phyloP scores from a whole-genome alignment of 2,888 invertebrate species.

The Ichneumoninae sp. region DNA sequence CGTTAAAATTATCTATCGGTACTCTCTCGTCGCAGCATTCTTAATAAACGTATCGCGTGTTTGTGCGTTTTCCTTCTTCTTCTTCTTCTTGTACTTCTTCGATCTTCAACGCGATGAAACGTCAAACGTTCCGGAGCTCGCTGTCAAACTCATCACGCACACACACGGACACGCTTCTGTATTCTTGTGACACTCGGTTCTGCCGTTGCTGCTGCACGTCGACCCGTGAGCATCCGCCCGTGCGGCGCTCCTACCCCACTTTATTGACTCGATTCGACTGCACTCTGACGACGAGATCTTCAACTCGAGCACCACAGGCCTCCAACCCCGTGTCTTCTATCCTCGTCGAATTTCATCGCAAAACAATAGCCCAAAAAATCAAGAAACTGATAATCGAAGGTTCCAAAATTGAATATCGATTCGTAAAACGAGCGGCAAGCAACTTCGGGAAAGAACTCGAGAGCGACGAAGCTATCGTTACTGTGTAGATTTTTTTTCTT shows the following conservation, averaged over 20 bases:
- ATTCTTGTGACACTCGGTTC: constrained; percentile 20
- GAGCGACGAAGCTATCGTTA: background rate
- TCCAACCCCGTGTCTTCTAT: background rate
- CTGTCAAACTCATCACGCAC: constrained; percentile 79
- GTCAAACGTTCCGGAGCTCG: constrained; percentile 67
- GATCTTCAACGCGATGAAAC: constrained; percentile 62
- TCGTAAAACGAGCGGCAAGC: background rate
- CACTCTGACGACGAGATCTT: constrained; percentile 17
- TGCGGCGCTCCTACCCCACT: constrained; percentile 50
- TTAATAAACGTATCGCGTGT: background rate
- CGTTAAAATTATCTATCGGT: background rate
- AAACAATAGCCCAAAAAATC: background rate
- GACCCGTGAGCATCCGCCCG: constrained; percentile 51
- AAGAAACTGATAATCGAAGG: background rate
- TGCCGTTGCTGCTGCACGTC: constrained; percentile 49
- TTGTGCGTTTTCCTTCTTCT: background rate
- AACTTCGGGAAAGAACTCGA: background rate
- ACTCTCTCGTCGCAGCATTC: background rate
- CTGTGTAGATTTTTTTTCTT: background rate
- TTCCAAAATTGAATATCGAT: background rate
- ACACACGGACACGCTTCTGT: constrained; percentile 39
- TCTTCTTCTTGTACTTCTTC: constrained; percentile 13
- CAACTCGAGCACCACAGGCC: background rate
- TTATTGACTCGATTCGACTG: constrained; percentile 64
- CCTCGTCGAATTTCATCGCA: background rate